Evolutionary conservation across 30 jellyfish, hydroid and myxozoan species (phyloP), one percentile per base, ranked within the genome.

Genomic region (Rhopilema esculentum): DNA sequence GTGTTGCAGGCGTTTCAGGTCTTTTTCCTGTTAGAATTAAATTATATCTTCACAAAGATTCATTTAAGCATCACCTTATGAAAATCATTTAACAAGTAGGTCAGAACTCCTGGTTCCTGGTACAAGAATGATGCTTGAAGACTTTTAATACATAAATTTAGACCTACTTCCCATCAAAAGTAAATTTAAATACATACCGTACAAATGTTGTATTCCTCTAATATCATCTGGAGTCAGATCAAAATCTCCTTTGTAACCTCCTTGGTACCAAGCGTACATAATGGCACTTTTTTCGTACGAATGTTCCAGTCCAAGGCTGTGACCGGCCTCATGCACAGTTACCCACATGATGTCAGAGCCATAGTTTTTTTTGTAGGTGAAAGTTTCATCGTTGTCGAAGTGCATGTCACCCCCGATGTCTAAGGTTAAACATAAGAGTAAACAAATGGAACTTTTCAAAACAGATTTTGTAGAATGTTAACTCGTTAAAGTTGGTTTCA

Each of bases 281-380:
- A 94, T 77, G 1, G 98, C 92, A 27, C 75, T 90, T 26, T 48
- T 69, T 8, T 67, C 85, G 63, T 73, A 65, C 0, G 98, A 89
- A 72, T 94, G 98, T 29, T 84, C 92, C 51, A 94, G 78, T 6
- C 98, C 98, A 50, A 94, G 87, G 63, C 93, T 82, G 93, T 94
- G 98, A 0, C 98, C 98, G 20, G 91, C 85, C 80, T 94, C 97
- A 72, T 94, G 98, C 23, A 76, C 90, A 16, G 98, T 97, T 0
- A 94, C 97, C 96, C 96, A 86, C 64, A 84, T 31, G 19, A 89
- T 57, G 69, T 89, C 89, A 20, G 92, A 83, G 23, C 90, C 90
- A 8, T 80, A 27, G 22, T 23, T n/a, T 72, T 80, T 65, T 27
- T 87, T 78, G 26, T 19, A 23, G 2, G 97, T 93, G 96, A 78